Percentiles rank a stretch among this genome's conserved stretches.
phyloP scores from a whole-genome alignment of 1,140 invertebrate species.

The Drosophila tani region DNA sequence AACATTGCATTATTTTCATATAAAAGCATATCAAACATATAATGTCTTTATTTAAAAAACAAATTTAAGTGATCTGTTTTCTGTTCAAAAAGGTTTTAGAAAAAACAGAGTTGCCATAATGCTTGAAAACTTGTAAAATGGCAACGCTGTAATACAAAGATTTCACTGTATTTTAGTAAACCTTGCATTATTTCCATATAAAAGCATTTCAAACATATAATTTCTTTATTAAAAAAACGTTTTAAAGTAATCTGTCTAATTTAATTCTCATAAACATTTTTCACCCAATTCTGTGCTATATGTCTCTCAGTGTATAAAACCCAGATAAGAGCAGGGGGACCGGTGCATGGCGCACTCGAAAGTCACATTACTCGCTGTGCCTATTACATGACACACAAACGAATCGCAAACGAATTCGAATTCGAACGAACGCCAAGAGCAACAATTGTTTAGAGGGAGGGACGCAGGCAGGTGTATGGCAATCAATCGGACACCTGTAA shows the following conservation, averaged over 20 bases:
- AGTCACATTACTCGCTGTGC: constrained; percentile 62
- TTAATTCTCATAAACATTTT: neutral
- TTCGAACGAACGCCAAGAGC: constrained; percentile 28
- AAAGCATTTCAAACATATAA: too few relatives aligned
- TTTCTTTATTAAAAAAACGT: too few relatives aligned
- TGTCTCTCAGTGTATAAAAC: neutral
- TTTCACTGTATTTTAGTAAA: too few relatives aligned
- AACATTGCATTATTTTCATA: too few relatives aligned
- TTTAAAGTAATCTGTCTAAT: too few relatives aligned
- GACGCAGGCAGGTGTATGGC: constrained; percentile 19
- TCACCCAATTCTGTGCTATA: neutral
- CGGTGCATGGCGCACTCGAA: constrained; percentile 33
- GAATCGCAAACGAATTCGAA: constrained; percentile 20
- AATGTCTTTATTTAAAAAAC: too few relatives aligned
- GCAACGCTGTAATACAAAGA: neutral
- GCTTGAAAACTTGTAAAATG: neutral
- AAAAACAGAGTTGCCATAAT: too few relatives aligned
- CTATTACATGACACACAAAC: constrained; percentile 63
- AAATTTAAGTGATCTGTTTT: too few relatives aligned
- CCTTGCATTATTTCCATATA: too few relatives aligned
- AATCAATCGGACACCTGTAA: constrained; percentile 58
- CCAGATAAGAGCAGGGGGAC: neutral
- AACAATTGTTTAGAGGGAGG: constrained; percentile 44
- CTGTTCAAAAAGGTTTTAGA: too few relatives aligned
- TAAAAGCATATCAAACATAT: too few relatives aligned